These are phyloP conservation scores for Strigamia maritima DNA, from an alignment of 2,888 invertebrate genomes.

Conservation along the genomic window DNA sequence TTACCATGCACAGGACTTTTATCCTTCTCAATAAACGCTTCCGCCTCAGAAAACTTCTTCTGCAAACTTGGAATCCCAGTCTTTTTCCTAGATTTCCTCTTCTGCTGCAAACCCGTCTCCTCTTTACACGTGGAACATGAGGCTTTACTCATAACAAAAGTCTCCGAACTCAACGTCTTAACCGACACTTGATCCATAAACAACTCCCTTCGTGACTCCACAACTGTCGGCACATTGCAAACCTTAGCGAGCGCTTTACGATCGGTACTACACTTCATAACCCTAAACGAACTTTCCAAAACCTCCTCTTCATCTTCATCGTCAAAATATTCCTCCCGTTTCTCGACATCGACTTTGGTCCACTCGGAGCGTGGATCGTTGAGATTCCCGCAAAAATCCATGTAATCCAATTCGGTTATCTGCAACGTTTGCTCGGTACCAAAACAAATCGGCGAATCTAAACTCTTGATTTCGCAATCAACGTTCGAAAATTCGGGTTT, in stretches of 20 bases:
- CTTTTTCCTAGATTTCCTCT: background rate
- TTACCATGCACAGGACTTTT: background rate
- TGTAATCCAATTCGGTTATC: background rate
- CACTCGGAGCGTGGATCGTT: background rate
- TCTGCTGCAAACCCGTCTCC: background rate
- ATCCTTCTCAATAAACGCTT: background rate
- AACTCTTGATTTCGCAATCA: background rate
- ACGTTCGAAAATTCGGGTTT: background rate
- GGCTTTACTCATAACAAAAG: background rate
- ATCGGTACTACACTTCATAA: background rate
- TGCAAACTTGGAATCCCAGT: background rate
- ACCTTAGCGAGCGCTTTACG: background rate
- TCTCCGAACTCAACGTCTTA: background rate
- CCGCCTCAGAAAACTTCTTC: background rate
- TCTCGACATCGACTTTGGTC: background rate
- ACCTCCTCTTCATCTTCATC: background rate
- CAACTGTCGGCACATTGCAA: background rate
- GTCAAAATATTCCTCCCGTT: background rate
- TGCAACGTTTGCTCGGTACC: background rate
- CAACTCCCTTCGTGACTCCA: background rate
- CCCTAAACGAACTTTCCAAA: background rate
- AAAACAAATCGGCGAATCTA: background rate
- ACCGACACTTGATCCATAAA: background rate
- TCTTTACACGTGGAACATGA: background rate
- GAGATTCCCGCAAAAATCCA: background rate